Evolutionary conservation across 2,113 vertebrate genomes (phyloP).

Genomic region (Nannospalax galili): DNA sequence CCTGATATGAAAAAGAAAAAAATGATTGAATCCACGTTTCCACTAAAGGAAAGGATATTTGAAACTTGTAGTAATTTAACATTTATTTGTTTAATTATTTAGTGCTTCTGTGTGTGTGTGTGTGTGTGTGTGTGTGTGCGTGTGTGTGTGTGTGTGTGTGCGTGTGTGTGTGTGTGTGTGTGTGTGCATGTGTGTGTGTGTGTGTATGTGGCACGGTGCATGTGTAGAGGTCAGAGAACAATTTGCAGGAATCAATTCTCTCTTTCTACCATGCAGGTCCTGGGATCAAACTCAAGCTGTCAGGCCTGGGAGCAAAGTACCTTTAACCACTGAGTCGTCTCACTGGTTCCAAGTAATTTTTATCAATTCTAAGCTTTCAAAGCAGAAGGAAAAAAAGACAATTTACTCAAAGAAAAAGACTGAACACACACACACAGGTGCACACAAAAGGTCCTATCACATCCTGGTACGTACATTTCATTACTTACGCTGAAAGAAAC

Average conservation of each 20-base stretch:
- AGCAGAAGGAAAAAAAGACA: background rate
- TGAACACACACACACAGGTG: background rate
- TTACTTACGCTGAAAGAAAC: slow-evolving; percentile 32
- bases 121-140: background rate
- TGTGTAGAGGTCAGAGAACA: background rate
- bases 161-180: background rate
- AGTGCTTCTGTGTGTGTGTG: background rate
- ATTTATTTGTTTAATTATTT: no score
- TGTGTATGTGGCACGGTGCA: background rate
- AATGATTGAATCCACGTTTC: background rate
- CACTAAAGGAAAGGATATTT: slow-evolving; percentile 42
- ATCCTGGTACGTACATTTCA: background rate
- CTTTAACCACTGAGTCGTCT: background rate
- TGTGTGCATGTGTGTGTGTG: background rate
- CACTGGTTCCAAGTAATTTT: background rate
- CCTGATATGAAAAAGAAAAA: background rate
- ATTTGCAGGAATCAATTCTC: background rate
- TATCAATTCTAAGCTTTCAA: slow-evolving; percentile 31
- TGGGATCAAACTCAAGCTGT: background rate
- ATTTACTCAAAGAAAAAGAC: background rate
- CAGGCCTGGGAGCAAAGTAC: background rate
- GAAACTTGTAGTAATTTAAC: background rate
- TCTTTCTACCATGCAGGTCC: background rate
- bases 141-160: background rate
- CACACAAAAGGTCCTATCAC: background rate